Conservation (phyloP, 2,113 vertebrate genomes). For the Puntigrus tetrazona region DNA sequence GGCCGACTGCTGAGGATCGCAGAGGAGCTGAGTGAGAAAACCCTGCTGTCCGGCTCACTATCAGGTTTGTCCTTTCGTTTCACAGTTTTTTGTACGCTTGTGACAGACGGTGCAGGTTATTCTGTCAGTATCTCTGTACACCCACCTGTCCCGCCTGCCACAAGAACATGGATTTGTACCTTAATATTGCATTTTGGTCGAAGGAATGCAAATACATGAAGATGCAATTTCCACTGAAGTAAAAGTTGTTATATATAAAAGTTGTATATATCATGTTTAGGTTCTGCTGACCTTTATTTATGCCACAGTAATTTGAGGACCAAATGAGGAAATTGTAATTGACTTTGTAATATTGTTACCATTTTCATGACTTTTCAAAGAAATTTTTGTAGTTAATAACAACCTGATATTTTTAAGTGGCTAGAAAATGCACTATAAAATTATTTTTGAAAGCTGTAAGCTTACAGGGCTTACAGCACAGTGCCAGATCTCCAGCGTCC, state of each 20-base stretch:
- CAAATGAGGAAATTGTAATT: neutral
- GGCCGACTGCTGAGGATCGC: slow-evolving; percentile 67
- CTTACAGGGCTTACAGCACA: too few relatives aligned
- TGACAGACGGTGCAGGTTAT: neutral
- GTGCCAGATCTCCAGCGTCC: too few relatives aligned
- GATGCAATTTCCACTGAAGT: neutral
- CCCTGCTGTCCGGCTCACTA: slow-evolving; percentile 63
- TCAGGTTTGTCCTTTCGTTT: slow-evolving; percentile 50
- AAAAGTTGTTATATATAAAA: neutral
- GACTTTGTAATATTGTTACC: too few relatives aligned
- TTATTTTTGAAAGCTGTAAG: neutral
- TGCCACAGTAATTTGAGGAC: neutral
- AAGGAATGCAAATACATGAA: neutral
- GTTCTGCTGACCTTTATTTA: neutral
- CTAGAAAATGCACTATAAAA: neutral
- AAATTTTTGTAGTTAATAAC: neutral
- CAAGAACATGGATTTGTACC: neutral
- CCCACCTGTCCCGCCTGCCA: neutral
- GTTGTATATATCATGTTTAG: neutral
- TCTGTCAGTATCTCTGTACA: neutral
- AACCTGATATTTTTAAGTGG: neutral
- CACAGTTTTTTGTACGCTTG: neutral
- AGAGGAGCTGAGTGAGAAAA: slow-evolving; percentile 74
- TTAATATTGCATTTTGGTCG: neutral
- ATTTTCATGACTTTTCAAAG: too few relatives aligned